Conservation (phyloP, 64 coral and sea anemone species). For the Porites australiensis region DNA sequence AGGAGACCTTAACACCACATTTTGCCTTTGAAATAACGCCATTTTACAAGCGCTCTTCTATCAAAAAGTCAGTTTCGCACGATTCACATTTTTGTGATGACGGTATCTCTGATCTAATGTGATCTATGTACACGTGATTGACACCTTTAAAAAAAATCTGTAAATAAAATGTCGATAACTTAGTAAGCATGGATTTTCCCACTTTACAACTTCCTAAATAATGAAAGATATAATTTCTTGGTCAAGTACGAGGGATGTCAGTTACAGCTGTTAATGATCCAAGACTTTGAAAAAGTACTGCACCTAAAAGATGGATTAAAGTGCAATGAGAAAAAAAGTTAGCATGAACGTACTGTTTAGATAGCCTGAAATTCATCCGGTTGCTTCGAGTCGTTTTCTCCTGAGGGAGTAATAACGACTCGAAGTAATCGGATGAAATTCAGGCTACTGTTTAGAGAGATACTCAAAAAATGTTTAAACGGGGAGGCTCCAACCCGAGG, state of each 20-base stretch:
- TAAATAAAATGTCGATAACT: constrained; percentile 14
- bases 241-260: neutral
- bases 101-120: neutral
- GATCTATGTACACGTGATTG: constrained; percentile 39
- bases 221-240: neutral
- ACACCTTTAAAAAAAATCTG: neutral
- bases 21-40: neutral
- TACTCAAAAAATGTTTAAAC: too few relatives aligned
- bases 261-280: constrained; percentile 31
- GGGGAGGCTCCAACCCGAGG: too few relatives aligned
- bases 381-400: too few relatives aligned
- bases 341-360: neutral
- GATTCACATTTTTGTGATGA: neutral
- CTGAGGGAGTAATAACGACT: too few relatives aligned
- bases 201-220: neutral
- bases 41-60: neutral
- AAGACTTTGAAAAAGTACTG: constrained; percentile 90
- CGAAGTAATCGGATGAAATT: too few relatives aligned
- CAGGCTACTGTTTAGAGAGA: too few relatives aligned
- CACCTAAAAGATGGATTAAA: constrained; percentile 40
- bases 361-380: too few relatives aligned
- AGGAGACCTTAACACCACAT: too few relatives aligned
- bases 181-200: neutral
- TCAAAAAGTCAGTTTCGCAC: neutral
- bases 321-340: neutral